A percentile compares a stretch with the other conserved stretches of the same genome.
Evolutionary conservation across 2,888 invertebrate genomes (phyloP).

Genomic region (Portevinia maculata): DNA sequence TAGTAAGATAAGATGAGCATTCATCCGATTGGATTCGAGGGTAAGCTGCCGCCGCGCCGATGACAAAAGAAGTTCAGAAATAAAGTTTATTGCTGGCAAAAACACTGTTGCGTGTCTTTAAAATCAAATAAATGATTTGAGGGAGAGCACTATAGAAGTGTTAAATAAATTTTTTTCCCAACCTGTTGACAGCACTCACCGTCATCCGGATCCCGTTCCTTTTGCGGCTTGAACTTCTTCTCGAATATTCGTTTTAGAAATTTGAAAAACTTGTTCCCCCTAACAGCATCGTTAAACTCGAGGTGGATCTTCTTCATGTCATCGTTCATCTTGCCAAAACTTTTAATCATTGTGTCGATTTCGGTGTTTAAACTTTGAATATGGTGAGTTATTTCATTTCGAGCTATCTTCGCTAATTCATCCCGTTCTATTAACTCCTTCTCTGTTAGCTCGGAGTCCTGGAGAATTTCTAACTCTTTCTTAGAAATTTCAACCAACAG

Average conservation of each 20-base stretch:
- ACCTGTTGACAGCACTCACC: too few species aligned
- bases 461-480: constrained; percentile 89
- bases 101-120: too few species aligned
- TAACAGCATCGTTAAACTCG: constrained; percentile 85
- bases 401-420: constrained; percentile 84
- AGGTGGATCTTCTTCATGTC: constrained; percentile 83
- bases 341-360: constrained; percentile 83
- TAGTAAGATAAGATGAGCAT: too few species aligned
- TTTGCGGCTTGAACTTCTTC: constrained; percentile 90
- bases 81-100: too few species aligned
- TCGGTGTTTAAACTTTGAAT: constrained; percentile 84
- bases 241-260: constrained; percentile 92
- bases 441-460: constrained; percentile 89
- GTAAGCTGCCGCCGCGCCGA: too few species aligned
- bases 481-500: constrained; percentile 85
- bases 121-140: too few species aligned
- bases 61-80: too few species aligned
- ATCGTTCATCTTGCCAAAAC: constrained; percentile 82
- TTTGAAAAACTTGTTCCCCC: constrained; percentile 90
- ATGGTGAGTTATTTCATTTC: constrained; percentile 84
- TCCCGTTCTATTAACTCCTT: constrained; percentile 86
- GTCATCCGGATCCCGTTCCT: constrained; percentile 83
- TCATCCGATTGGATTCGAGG: too few species aligned
- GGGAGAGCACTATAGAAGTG: too few species aligned
- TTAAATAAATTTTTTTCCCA: too few species aligned